A percentile compares a stretch with the other conserved stretches of the same genome.
Conservation (phyloP, 2,797 vertebrate genomes). For the Ara ararauna region DNA sequence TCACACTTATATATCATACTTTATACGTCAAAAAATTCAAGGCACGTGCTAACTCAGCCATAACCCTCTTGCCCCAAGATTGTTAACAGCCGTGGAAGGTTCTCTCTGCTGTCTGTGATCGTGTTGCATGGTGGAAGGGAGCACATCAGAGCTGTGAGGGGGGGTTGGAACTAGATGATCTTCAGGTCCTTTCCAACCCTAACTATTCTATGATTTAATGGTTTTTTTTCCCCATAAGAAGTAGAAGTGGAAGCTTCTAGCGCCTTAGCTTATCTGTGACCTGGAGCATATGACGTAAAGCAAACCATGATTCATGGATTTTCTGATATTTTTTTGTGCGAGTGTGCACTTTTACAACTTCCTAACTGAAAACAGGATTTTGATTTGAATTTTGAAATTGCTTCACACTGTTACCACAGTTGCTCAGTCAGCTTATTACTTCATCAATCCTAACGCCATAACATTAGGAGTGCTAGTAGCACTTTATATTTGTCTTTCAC, state of each 20-base stretch:
- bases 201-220: neutral
- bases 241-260: neutral
- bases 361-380: neutral
- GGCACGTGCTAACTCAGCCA: neutral
- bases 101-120: neutral
- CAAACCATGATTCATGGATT: neutral
- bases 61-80: neutral
- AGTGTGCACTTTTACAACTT: neutral
- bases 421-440: neutral
- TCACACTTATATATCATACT: neutral
- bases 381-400: neutral
- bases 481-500: neutral
- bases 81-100: neutral
- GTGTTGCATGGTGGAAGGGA: neutral
- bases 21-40: neutral
- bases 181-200: no score
- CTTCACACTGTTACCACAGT: neutral
- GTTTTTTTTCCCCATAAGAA: neutral
- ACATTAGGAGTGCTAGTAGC: neutral
- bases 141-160: neutral
- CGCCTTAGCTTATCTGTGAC: neutral
- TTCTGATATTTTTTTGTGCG: neutral
- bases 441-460: neutral
- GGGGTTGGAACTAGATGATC: no score
- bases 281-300: neutral